Evolutionary conservation across 2,797 vertebrate species (phyloP).

Genomic region (Rhadinocentrus ornatus): DNA sequence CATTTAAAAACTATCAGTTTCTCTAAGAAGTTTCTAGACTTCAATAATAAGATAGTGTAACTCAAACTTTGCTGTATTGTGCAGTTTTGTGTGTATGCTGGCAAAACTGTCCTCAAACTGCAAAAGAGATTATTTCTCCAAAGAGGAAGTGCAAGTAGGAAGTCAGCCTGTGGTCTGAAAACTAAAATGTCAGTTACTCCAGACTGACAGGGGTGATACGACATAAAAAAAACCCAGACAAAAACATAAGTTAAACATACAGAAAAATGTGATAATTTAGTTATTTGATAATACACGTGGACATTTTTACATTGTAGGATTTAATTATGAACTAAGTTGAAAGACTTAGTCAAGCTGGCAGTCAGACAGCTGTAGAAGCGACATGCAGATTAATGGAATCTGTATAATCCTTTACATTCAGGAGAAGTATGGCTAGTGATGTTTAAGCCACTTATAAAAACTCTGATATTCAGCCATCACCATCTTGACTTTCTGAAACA

Average conservation of each 20-base stretch:
- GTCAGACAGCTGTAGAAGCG: not conserved
- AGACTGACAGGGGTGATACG: conserved; percentile 33
- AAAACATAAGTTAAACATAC: not conserved
- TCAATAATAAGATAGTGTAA: not conserved
- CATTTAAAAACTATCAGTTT: not conserved
- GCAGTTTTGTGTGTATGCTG: not conserved
- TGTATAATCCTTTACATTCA: not conserved
- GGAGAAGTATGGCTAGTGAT: not conserved
- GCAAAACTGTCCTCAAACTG: conserved; percentile 18
- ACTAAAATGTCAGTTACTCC: conserved; percentile 44
- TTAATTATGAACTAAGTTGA: not conserved
- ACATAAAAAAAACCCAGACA: not conserved
- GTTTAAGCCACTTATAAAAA: no score
- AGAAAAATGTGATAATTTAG: no score
- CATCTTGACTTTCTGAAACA: not conserved
- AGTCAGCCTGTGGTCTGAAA: conserved; percentile 64
- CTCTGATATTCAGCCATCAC: not conserved
- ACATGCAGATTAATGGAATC: not conserved
- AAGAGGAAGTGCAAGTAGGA: conserved; percentile 84
- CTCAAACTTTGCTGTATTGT: not conserved
- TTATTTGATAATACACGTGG: not conserved
- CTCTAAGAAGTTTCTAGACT: not conserved
- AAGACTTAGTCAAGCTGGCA: not conserved
- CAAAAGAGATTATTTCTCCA: conserved; percentile 31
- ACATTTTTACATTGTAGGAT: not conserved